Evolutionary conservation across 2,888 invertebrate genomes (phyloP).

Genomic region (Lathronympha strigana): DNA sequence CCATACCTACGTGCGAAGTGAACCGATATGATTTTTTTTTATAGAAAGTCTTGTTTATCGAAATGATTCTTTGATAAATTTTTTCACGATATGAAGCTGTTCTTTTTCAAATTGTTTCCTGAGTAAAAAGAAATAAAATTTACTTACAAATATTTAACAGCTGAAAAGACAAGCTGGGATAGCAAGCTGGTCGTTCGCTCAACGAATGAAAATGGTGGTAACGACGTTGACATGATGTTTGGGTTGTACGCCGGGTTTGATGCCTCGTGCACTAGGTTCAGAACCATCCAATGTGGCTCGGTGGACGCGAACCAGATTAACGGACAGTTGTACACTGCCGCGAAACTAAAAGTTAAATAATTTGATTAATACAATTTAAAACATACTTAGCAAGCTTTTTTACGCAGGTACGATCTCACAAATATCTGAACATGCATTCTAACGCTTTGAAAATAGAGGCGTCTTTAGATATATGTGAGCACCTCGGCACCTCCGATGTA

Average conservation of each 20-base stretch:
- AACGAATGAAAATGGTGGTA: conserved; percentile 45
- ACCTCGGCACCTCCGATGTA: too few relatives aligned
- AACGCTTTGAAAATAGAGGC: too few relatives aligned
- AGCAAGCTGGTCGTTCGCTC: conserved; percentile 47
- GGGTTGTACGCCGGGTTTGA: conserved; percentile 53
- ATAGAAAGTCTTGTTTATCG: too few relatives aligned
- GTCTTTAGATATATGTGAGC: too few relatives aligned
- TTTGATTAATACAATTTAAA: background rate
- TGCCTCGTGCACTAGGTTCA: conserved; percentile 52
- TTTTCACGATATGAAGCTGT: too few relatives aligned
- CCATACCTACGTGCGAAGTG: too few relatives aligned
- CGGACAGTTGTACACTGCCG: conserved; percentile 57
- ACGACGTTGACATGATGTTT: conserved; percentile 32
- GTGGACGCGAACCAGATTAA: conserved; percentile 59
- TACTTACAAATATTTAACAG: conserved; percentile 21
- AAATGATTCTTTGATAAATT: too few relatives aligned
- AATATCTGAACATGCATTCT: too few relatives aligned
- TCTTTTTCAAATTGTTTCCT: background rate
- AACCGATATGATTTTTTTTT: too few relatives aligned
- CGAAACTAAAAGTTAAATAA: conserved; percentile 50
- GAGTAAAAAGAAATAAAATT: background rate
- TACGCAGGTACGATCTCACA: too few relatives aligned
- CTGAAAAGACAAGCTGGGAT: conserved; percentile 44
- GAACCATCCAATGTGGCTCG: conserved; percentile 53
- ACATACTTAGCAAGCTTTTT: too few relatives aligned